phyloP scores from a whole-genome alignment of 1,140 invertebrate genomes.

The Lasioglossum baleicum region DNA sequence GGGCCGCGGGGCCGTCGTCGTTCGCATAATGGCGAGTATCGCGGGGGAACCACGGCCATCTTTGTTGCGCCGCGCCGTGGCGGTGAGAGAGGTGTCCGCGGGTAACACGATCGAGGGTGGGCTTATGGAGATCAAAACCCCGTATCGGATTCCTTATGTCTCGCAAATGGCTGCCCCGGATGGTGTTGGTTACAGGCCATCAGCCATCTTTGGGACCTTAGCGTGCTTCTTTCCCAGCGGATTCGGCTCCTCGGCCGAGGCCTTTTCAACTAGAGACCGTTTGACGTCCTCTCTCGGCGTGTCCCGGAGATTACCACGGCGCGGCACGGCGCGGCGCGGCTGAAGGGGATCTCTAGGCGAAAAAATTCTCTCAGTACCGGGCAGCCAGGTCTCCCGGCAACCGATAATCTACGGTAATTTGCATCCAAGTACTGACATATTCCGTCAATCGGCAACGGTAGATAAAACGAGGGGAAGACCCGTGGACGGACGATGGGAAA shows the following conservation, averaged over 20 bases:
- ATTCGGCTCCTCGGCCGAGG: not conserved
- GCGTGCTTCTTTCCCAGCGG: slow-evolving; percentile 66
- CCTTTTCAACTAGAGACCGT: too few species aligned
- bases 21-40: slow-evolving; percentile 57
- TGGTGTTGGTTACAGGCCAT: slow-evolving; percentile 76
- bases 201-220: slow-evolving; percentile 74
- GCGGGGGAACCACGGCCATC: slow-evolving; percentile 66
- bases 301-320: not conserved
- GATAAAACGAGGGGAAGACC: slow-evolving; percentile 24
- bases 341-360: not conserved
- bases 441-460: slow-evolving; percentile 40
- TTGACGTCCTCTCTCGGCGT: not conserved
- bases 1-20: slow-evolving; percentile 36
- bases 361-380: not conserved
- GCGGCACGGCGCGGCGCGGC: not conserved
- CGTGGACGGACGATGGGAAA: slow-evolving; percentile 37
- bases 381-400: not conserved
- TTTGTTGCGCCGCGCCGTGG: slow-evolving; percentile 57
- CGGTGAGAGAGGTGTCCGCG: slow-evolving; percentile 61
- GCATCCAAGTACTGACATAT: slow-evolving; percentile 27
- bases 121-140: slow-evolving; percentile 77
- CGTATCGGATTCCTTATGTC: slow-evolving; percentile 75
- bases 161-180: slow-evolving; percentile 73
- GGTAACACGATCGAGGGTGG: slow-evolving; percentile 79
- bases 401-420: slow-evolving; percentile 32